Conservation (phyloP, 2,113 vertebrate genomes). For the Zosterops japonicus region DNA sequence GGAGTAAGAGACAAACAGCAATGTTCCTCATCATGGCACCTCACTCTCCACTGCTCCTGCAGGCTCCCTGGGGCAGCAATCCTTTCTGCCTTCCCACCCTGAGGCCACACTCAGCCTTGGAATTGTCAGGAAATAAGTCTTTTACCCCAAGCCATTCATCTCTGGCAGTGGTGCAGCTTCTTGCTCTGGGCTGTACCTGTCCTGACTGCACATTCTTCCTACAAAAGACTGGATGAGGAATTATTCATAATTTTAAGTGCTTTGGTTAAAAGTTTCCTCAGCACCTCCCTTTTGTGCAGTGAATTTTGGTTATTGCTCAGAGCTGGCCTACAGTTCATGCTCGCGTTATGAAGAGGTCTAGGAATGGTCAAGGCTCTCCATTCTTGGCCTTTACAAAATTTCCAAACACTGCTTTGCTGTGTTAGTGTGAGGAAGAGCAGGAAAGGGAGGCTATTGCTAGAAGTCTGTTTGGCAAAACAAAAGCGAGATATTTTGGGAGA, state of each 20-base stretch:
- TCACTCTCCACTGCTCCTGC: neutral
- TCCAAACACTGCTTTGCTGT: neutral
- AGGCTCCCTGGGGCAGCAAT: neutral
- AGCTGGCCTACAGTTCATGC: neutral
- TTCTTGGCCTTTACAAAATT: neutral
- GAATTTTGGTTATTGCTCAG: neutral
- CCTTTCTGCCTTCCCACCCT: neutral
- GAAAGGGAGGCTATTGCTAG: neutral
- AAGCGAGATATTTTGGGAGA: neutral
- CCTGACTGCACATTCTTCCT: neutral
- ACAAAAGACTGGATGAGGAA: neutral
- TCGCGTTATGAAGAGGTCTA: neutral
- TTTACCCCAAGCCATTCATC: neutral
- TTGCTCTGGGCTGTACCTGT: neutral
- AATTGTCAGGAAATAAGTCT: neutral
- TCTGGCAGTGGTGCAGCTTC: neutral
- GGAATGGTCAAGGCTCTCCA: neutral
- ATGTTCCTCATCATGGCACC: neutral
- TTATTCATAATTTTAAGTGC: neutral
- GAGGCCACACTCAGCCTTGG: neutral
- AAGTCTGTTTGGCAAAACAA: neutral
- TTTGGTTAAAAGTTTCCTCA: neutral
- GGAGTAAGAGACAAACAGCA: neutral
- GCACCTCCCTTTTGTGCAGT: neutral
- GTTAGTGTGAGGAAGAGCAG: neutral